Evolutionary conservation across 2,113 vertebrate genomes (phyloP).

Genomic region (Laticauda colubrina): DNA sequence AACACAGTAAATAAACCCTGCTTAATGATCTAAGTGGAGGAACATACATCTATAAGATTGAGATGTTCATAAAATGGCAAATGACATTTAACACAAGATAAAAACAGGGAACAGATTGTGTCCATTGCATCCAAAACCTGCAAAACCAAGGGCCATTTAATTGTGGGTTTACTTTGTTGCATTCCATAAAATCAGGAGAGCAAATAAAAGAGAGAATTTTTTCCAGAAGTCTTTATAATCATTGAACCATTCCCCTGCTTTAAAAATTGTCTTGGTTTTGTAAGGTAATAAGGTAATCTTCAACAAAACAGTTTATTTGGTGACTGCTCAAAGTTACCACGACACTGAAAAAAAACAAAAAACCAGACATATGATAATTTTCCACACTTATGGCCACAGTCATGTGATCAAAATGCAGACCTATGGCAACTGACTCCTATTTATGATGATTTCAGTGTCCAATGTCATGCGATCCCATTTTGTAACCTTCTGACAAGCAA

Average conservation of each 20-base stretch:
- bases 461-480: accelerated
- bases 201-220: background rate
- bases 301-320: too few species aligned
- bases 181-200: background rate
- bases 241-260: background rate
- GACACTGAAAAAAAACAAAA: too few species aligned
- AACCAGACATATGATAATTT: too few species aligned
- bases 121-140: background rate
- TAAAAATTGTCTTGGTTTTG: background rate
- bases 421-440: too few species aligned
- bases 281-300: background rate
- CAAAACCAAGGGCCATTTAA: background rate
- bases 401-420: too few species aligned
- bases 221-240: background rate
- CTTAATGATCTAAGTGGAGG: background rate
- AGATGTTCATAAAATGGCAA: background rate
- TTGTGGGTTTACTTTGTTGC: background rate
- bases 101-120: background rate
- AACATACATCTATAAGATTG: background rate
- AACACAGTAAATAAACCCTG: background rate
- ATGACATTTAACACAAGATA: background rate
- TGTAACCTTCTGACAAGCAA: too few species aligned
- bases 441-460: too few species aligned
- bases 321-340: too few species aligned
- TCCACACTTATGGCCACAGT: too few species aligned